Percentiles rank a stretch among this genome's conserved stretches.
phyloP scores from a whole-genome alignment of 2,888 invertebrate genomes.

The Cheilosia pagana region DNA sequence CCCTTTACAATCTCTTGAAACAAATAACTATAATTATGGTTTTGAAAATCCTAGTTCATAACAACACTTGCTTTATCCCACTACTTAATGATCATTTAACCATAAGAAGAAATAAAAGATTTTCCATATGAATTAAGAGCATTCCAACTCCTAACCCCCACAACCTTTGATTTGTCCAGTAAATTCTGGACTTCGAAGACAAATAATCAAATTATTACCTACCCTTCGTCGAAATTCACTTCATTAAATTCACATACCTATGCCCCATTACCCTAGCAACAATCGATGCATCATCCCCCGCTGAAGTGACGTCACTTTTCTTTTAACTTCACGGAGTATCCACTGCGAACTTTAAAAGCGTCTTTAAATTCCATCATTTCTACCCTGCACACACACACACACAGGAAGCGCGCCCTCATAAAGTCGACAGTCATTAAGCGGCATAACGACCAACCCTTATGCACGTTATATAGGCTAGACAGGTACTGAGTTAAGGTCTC shows the following conservation, averaged over 20 bases:
- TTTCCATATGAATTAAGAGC: no score
- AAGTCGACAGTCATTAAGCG: slow-evolving; percentile 62
- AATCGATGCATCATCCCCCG: slow-evolving; percentile 59
- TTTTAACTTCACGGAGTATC: background rate
- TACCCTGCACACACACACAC: slow-evolving; percentile 17
- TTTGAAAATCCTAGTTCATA: no score
- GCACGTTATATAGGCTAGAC: slow-evolving; percentile 74
- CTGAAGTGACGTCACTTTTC: slow-evolving; percentile 26
- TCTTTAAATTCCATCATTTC: slow-evolving; percentile 54
- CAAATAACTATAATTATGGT: no score
- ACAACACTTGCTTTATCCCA: no score
- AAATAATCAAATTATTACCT: slow-evolving; percentile 51
- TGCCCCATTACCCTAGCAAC: slow-evolving; percentile 71
- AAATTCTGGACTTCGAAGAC: slow-evolving; percentile 24
- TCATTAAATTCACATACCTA: slow-evolving; percentile 56
- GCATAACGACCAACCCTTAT: slow-evolving; percentile 66
- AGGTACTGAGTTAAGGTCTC: slow-evolving; percentile 66
- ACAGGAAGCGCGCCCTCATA: background rate
- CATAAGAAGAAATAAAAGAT: no score
- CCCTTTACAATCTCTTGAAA: no score
- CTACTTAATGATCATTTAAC: no score
- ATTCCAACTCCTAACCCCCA: background rate
- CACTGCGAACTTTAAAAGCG: slow-evolving; percentile 40
- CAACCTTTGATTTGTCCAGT: slow-evolving; percentile 31
- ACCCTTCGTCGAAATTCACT: slow-evolving; percentile 28